Conservation (phyloP, 1,140 invertebrate species). For the Lepidurus apus region DNA sequence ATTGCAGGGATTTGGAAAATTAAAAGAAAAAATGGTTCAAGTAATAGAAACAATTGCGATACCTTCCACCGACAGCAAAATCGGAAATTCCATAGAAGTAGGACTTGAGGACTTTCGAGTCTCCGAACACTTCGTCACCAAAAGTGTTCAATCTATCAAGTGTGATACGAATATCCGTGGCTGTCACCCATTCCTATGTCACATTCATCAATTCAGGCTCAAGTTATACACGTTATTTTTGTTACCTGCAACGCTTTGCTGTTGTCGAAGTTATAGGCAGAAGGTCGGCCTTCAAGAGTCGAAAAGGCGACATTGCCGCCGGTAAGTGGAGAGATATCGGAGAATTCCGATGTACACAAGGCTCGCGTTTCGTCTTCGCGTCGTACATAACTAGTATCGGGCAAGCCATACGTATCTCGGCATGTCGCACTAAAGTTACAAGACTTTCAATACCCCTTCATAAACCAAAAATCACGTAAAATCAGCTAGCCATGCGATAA, state of each 20-base stretch:
- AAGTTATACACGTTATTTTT: neutral
- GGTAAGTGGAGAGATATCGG: constrained; percentile 90
- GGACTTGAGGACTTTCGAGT: constrained; percentile 82
- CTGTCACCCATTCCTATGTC: constrained; percentile 91
- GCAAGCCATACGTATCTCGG: constrained; percentile 77
- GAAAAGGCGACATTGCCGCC: constrained; percentile 95
- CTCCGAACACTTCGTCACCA: constrained; percentile 95
- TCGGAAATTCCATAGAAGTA: constrained; percentile 99
- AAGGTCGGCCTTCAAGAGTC: constrained; percentile 89
- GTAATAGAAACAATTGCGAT: constrained; percentile 35
- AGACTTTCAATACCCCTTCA: constrained; percentile 7
- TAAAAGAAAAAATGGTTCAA: neutral
- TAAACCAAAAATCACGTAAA: neutral
- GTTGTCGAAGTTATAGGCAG: constrained; percentile 82
- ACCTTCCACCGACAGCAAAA: constrained; percentile 87
- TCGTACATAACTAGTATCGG: constrained; percentile 63
- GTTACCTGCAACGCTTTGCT: constrained; percentile 78
- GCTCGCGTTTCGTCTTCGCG: constrained; percentile 75
- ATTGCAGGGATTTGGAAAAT: too few species aligned
- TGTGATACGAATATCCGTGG: constrained; percentile 84
- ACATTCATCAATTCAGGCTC: neutral
- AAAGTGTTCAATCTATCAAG: constrained; percentile 92
- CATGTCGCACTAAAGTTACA: constrained; percentile 68
- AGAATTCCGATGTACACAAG: constrained; percentile 92
- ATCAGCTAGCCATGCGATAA: neutral